Conservation (phyloP, 1,140 invertebrate genomes). For the Pygmarrhopalites habei region DNA sequence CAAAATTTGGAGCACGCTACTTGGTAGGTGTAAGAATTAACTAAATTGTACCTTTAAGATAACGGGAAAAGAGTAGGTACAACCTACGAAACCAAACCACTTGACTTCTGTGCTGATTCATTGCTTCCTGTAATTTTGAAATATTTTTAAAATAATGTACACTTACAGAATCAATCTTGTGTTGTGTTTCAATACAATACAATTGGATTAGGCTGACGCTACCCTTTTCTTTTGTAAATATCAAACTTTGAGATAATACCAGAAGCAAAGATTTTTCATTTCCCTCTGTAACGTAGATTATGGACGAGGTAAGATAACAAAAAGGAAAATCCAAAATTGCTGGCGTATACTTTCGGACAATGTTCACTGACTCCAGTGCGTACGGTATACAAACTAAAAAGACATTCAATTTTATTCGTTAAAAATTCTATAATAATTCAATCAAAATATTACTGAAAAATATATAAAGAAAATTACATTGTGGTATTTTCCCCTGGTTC, state of each 20-base stretch:
- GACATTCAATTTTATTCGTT: not conserved
- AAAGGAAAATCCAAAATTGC: conserved; percentile 72
- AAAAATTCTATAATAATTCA: conserved; percentile 40
- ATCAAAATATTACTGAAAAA: not conserved
- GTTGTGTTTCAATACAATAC: too few relatives aligned
- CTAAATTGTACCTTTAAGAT: too few relatives aligned
- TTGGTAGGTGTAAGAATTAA: too few relatives aligned
- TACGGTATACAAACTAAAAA: conserved; percentile 66
- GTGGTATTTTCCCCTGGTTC: conserved; percentile 63
- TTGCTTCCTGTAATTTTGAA: conserved; percentile 67
- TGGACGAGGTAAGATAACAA: conserved; percentile 62
- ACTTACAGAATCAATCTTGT: too few relatives aligned
- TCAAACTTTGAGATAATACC: too few relatives aligned
- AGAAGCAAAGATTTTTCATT: conserved; percentile 35
- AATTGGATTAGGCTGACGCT: too few relatives aligned
- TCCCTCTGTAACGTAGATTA: conserved; percentile 57
- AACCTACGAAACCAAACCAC: conserved; percentile 86
- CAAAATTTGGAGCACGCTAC: too few relatives aligned
- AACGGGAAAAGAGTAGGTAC: conserved; percentile 83
- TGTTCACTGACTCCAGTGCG: conserved; percentile 71
- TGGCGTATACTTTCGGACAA: conserved; percentile 75
- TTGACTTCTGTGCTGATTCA: conserved; percentile 78
- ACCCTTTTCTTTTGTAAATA: too few relatives aligned
- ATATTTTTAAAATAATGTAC: too few relatives aligned
- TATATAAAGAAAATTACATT: conserved; percentile 51